Percentiles rank a stretch among this genome's conserved stretches.
phyloP scores from a whole-genome alignment of 2,113 vertebrate species.

The Nestor notabilis region DNA sequence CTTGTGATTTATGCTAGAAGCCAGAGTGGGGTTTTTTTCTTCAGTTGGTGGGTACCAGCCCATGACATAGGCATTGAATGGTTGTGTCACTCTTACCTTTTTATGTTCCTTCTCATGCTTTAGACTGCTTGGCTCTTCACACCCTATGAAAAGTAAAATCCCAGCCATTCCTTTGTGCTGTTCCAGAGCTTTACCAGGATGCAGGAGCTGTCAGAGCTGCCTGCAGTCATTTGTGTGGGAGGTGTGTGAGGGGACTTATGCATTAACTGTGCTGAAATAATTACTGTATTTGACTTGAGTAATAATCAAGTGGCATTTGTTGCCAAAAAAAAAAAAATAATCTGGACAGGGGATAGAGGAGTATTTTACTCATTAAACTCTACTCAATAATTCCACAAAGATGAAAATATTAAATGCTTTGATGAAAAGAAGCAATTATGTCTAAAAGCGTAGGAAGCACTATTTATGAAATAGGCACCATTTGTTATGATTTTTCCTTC shows the following conservation, averaged over 20 bases:
- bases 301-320: constrained; percentile 14
- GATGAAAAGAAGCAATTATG: constrained; percentile 29
- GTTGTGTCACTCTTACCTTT: neutral
- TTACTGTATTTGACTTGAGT: constrained; percentile 30
- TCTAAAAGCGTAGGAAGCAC: constrained; percentile 43
- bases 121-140: neutral
- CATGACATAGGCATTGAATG: neutral
- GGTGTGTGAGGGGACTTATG: constrained; percentile 1
- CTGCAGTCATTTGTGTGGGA: constrained; percentile 47
- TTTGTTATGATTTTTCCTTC: constrained; percentile 38
- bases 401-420: constrained; percentile 20
- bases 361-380: constrained; percentile 3
- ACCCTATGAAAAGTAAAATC: neutral
- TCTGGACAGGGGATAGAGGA: neutral
- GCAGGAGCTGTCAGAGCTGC: neutral
- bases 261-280: constrained; percentile 31
- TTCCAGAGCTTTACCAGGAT: neutral
- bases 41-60: accelerated
- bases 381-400: neutral
- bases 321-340: neutral
- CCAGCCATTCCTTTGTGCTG: neutral
- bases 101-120: neutral
- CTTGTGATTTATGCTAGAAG: neutral
- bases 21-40: neutral
- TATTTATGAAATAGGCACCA: constrained; percentile 29